A percentile compares a stretch with the other conserved stretches of the same genome.
phyloP scores from a whole-genome alignment of 2,888 invertebrate species.

The Andrena camellia region DNA sequence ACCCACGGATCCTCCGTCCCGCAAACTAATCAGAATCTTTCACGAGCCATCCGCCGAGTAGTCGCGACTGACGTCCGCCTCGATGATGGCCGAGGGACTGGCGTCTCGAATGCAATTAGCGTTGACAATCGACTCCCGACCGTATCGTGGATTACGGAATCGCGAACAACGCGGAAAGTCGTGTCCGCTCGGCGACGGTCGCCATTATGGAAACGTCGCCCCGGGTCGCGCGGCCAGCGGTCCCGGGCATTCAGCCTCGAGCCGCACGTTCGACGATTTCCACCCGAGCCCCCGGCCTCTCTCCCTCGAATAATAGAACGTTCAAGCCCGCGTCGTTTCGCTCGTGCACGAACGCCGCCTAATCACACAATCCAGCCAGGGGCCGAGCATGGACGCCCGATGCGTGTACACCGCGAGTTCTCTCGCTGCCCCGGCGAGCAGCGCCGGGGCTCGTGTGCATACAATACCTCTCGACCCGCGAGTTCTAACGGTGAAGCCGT shows the following conservation, averaged over 20 bases:
- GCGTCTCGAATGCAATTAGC: slow-evolving; percentile 59
- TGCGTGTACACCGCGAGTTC: slow-evolving; percentile 65
- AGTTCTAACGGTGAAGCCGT: slow-evolving; percentile 71
- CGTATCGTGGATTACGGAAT: slow-evolving; percentile 26
- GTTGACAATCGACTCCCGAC: slow-evolving; percentile 3
- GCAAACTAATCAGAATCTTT: slow-evolving; percentile 43
- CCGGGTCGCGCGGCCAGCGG: background rate
- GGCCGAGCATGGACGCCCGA: slow-evolving; percentile 37
- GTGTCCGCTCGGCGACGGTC: too few relatives aligned
- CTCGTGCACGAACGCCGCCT: slow-evolving; percentile 63
- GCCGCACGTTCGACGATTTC: slow-evolving; percentile 50
- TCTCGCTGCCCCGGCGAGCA: slow-evolving; percentile 55
- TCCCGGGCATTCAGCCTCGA: background rate
- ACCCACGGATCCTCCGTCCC: background rate
- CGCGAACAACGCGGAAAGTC: slow-evolving; percentile 4
- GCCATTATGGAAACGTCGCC: too few relatives aligned
- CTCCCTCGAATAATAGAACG: slow-evolving; percentile 49
- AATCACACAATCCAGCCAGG: slow-evolving; percentile 60
- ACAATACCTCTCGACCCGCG: slow-evolving; percentile 64
- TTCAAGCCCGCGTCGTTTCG: slow-evolving; percentile 39
- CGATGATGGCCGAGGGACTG: slow-evolving; percentile 41
- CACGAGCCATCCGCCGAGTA: slow-evolving; percentile 22
- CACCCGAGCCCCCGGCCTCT: slow-evolving; percentile 26
- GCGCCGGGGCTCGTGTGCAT: slow-evolving; percentile 51
- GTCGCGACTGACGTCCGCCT: background rate